phyloP scores from a whole-genome alignment of 2,113 vertebrate species.

The Porphyrio hochstetteri region DNA sequence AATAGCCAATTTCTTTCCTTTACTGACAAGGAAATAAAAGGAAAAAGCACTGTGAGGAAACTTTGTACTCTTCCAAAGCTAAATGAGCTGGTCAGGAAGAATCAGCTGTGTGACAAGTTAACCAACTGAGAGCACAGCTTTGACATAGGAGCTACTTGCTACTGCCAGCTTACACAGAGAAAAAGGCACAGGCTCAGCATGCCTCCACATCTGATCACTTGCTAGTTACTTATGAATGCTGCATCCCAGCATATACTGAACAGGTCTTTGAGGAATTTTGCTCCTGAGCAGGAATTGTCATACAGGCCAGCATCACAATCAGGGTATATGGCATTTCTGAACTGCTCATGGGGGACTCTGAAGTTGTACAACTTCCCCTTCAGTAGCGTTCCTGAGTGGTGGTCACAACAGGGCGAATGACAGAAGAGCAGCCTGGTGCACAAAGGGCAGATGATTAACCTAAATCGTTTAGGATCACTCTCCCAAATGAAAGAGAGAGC shows the following conservation, averaged over 20 bases:
- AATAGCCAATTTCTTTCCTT: background rate
- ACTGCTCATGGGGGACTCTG: background rate
- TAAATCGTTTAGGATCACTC: background rate
- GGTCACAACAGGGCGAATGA: background rate
- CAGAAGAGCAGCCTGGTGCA: background rate
- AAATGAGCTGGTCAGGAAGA: background rate
- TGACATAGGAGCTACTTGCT: background rate
- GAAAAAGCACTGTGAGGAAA: background rate
- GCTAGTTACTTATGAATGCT: background rate
- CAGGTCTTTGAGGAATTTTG: background rate
- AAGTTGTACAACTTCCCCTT: background rate
- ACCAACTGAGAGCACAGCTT: background rate
- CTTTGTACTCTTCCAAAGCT: background rate
- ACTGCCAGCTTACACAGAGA: background rate
- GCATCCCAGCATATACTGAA: background rate
- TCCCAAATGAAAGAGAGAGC: background rate
- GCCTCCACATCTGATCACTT: background rate
- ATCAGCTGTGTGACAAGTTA: background rate
- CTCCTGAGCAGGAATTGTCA: background rate
- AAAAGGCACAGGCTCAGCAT: background rate
- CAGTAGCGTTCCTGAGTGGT: background rate
- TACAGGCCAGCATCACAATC: background rate
- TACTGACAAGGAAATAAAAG: background rate
- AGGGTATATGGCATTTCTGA: accelerated
- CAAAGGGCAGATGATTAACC: background rate